Conservation (phyloP, 53 echinoderm and acorn worm genomes). For the Luidia sarsii region DNA sequence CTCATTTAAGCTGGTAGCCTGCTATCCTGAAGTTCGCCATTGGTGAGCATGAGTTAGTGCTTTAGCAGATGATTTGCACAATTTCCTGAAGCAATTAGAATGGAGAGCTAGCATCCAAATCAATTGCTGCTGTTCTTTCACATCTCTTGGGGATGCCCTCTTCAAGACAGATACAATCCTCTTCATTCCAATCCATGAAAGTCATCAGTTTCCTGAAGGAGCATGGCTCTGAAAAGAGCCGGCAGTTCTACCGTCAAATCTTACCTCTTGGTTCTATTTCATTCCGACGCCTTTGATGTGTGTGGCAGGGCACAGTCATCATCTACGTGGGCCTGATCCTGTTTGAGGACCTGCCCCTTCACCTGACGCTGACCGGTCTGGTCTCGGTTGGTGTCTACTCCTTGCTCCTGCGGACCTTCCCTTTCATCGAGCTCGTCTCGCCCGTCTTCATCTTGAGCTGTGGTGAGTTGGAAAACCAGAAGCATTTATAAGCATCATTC, state of each 20-base stretch:
- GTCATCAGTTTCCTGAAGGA: neutral
- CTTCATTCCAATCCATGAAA: no score
- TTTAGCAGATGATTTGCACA: no score
- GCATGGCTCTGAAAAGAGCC: no score
- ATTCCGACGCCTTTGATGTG: neutral
- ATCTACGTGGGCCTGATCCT: slow-evolving; percentile 86
- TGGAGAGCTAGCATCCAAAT: no score
- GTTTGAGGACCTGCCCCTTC: slow-evolving; percentile 94
- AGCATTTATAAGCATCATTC: no score
- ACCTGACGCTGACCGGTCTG: slow-evolving; percentile 76
- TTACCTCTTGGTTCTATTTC: neutral
- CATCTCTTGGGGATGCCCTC: no score
- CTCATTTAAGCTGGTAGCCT: no score
- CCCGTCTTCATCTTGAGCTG: slow-evolving; percentile 88
- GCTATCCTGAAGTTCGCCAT: no score
- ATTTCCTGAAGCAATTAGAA: no score
- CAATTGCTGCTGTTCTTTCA: no score
- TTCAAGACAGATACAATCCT: no score
- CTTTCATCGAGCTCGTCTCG: slow-evolving; percentile 91
- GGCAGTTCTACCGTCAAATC: neutral
- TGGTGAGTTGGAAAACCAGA: slow-evolving; percentile 93
- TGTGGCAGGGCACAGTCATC: slow-evolving; percentile 69
- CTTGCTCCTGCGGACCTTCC: slow-evolving; percentile 90
- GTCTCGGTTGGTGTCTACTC: slow-evolving; percentile 81
- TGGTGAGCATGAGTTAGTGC: no score